These are phyloP conservation scores for Drosophila suzukii DNA, from an alignment of 1,140 invertebrate species.

Conservation along the genomic window DNA sequence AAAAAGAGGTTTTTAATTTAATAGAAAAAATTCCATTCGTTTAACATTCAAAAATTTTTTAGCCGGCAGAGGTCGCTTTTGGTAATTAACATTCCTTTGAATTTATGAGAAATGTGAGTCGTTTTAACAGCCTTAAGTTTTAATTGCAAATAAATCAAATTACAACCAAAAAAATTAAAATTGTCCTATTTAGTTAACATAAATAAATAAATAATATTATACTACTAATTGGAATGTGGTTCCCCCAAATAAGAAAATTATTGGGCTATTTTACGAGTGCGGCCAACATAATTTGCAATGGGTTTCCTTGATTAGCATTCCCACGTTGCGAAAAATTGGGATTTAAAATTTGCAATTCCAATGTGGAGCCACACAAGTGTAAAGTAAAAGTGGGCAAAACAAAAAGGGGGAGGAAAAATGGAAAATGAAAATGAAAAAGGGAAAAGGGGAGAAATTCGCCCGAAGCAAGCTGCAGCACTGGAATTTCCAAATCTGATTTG, in stretches of 20 bases:
- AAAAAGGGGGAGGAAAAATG: background rate
- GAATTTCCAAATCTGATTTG: conserved; percentile 73
- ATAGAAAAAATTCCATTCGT: too few relatives aligned
- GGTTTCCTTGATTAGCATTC: conserved; percentile 54
- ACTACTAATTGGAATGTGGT: too few relatives aligned
- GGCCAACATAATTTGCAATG: conserved; percentile 44
- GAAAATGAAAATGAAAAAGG: conserved; percentile 4
- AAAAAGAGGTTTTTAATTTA: too few relatives aligned
- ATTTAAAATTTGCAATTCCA: background rate
- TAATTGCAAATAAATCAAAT: too few relatives aligned
- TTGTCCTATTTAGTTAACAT: too few relatives aligned
- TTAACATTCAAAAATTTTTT: too few relatives aligned
- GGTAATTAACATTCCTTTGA: too few relatives aligned
- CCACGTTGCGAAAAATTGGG: conserved; percentile 3
- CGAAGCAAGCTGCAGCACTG: conserved; percentile 9
- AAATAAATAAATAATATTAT: too few relatives aligned
- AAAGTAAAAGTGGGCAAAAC: conserved; percentile 6
- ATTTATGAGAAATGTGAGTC: too few relatives aligned
- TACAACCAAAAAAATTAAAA: too few relatives aligned
- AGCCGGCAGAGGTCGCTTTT: too few relatives aligned
- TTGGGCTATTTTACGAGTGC: conserved; percentile 60
- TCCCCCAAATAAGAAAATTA: conserved; percentile 50
- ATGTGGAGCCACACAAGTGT: conserved; percentile 1
- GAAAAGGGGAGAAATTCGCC: conserved; percentile 20
- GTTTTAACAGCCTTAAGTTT: too few relatives aligned